phyloP scores from a whole-genome alignment of 1,140 invertebrate genomes.

The Sipha flava region DNA sequence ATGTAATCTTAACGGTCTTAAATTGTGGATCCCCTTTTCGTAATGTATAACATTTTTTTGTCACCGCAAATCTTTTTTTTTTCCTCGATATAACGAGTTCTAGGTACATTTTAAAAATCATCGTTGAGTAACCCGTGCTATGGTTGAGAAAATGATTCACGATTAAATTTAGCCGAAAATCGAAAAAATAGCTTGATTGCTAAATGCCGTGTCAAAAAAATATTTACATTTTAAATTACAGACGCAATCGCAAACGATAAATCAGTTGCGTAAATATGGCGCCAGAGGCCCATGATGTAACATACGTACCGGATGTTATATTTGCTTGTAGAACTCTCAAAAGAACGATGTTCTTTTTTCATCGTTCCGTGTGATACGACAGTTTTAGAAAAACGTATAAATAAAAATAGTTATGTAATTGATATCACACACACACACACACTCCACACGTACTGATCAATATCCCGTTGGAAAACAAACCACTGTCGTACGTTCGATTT shows the following conservation, averaged over 20 bases:
- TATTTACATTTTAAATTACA: neutral
- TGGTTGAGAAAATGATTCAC: neutral
- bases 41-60: slow-evolving; percentile 11
- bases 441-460: too few relatives aligned
- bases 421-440: too few relatives aligned
- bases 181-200: neutral
- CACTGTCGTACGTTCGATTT: too few relatives aligned
- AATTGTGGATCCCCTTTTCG: neutral
- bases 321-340: neutral
- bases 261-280: neutral
- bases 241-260: neutral
- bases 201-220: neutral
- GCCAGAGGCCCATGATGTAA: neutral
- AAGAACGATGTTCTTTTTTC: neutral
- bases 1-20: slow-evolving; percentile 3
- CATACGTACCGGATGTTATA: neutral
- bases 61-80: neutral
- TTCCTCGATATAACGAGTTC: neutral
- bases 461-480: too few relatives aligned
- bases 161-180: neutral
- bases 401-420: too few relatives aligned
- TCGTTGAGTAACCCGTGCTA: neutral
- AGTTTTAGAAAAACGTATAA: too few relatives aligned
- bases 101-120: neutral
- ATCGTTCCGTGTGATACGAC: too few relatives aligned